Conservation (phyloP, 1,140 invertebrate genomes). For the Proales similis region DNA sequence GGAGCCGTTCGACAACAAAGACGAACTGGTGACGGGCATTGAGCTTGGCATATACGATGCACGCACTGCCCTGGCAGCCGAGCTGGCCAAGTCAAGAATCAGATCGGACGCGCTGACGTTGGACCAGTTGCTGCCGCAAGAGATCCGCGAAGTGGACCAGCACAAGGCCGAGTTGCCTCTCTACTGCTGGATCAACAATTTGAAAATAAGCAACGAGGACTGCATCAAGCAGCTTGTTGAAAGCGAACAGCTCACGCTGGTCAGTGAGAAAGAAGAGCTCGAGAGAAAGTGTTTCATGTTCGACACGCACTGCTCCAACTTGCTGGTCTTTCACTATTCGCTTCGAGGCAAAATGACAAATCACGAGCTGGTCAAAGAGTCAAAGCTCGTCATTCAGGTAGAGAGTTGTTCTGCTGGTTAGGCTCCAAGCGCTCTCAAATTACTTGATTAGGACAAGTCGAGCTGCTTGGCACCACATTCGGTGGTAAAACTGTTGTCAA, state of each 20-base stretch:
- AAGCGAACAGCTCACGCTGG: not conserved
- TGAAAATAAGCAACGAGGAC: slow-evolving; percentile 12
- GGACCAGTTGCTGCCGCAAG: slow-evolving; percentile 26
- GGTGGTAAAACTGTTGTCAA: slow-evolving; percentile 23
- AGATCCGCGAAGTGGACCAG: slow-evolving; percentile 32
- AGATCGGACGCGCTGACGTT: slow-evolving; percentile 18
- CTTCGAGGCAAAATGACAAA: slow-evolving; percentile 20
- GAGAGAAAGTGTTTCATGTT: slow-evolving; percentile 13
- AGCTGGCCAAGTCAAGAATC: slow-evolving; percentile 25
- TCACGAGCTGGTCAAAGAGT: slow-evolving; percentile 17
- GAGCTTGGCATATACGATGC: slow-evolving; percentile 27
- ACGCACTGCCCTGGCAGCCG: slow-evolving; percentile 22
- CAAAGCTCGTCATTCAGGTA: slow-evolving; percentile 10
- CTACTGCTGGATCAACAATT: slow-evolving; percentile 32
- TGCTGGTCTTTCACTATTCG: slow-evolving; percentile 33
- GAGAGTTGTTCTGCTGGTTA: not conserved
- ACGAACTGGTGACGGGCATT: slow-evolving; percentile 27
- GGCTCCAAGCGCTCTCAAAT: not conserved
- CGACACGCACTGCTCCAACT: slow-evolving; percentile 35
- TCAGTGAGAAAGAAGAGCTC: not conserved
- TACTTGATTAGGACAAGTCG: slow-evolving; percentile 12
- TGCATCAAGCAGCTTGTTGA: slow-evolving; percentile 8
- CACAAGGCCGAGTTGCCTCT: slow-evolving; percentile 33
- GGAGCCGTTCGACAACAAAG: slow-evolving; percentile 33
- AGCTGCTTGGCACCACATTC: slow-evolving; percentile 32